These are phyloP conservation scores for Noturus placidus DNA, from an alignment of 2,113 vertebrate species.

Conservation along the genomic window DNA sequence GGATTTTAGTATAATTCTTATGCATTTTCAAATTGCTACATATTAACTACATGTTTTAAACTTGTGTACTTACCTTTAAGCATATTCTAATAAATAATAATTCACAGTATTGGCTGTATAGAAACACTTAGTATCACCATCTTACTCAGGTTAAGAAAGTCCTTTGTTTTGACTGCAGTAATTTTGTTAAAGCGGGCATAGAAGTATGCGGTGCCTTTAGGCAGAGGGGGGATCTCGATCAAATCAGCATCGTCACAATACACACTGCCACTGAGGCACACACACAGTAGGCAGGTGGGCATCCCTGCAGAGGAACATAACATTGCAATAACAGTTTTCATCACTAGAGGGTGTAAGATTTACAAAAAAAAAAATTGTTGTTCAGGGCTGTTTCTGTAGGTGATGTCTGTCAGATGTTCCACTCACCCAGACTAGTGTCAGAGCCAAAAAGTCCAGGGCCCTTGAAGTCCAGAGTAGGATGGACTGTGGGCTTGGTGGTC, in stretches of 20 bases:
- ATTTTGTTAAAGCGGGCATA: constrained; percentile 83
- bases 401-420: not conserved
- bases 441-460: constrained; percentile 58
- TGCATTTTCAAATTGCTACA: not conserved
- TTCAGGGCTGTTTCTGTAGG: not conserved
- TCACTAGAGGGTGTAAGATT: constrained; percentile 33
- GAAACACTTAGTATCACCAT: not conserved
- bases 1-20: not conserved
- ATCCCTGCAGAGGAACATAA: constrained; percentile 63
- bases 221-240: constrained; percentile 71
- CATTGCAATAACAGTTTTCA: not conserved
- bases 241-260: constrained; percentile 77
- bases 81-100: not conserved
- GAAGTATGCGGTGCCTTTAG: constrained; percentile 74
- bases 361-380: too few relatives aligned
- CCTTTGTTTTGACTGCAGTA: constrained; percentile 55
- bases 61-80: not conserved
- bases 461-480: constrained; percentile 51
- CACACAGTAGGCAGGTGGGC: constrained; percentile 77
- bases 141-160: constrained; percentile 76
- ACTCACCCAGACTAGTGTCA: constrained; percentile 67
- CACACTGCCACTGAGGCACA: constrained; percentile 77
- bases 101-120: not conserved
- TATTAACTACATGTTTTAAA: not conserved
- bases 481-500: not conserved